Evolutionary conservation across 1,140 invertebrate species (phyloP).

Genomic region (Chionoecetes opilio): DNA sequence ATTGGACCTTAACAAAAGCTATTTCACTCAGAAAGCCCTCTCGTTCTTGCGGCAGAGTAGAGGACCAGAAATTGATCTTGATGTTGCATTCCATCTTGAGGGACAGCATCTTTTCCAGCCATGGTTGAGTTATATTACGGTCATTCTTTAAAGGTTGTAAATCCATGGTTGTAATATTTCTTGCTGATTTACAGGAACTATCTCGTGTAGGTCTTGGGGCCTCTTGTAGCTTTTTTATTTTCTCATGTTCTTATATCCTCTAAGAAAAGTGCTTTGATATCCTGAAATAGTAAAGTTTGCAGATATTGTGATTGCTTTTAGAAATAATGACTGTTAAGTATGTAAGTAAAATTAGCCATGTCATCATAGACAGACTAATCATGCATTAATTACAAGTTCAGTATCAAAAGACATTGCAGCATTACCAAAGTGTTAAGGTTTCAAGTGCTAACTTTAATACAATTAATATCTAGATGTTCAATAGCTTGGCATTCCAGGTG

Average conservation of each 20-base stretch:
- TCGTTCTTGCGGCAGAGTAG: conserved; percentile 23
- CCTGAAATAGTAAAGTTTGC: background rate
- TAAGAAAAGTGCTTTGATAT: background rate
- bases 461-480: no score
- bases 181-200: no score
- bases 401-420: no score
- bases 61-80: conserved; percentile 40
- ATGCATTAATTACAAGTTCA: background rate
- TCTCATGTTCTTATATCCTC: no score
- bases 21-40: conserved; percentile 74
- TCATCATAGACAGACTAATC: background rate
- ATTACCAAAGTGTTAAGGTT: no score
- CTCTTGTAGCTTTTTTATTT: no score
- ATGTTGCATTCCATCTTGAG: conserved; percentile 30
- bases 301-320: no score
- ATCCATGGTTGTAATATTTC: background rate
- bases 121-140: conserved; percentile 46
- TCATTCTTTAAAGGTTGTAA: conserved; percentile 43
- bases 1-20: conserved; percentile 54
- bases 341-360: background rate
- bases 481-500: no score
- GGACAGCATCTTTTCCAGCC: conserved; percentile 61
- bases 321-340: no score
- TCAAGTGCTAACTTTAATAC: no score
- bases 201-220: no score